Conservation (phyloP, 2,113 vertebrate species). For the Nerophis ophidion region DNA sequence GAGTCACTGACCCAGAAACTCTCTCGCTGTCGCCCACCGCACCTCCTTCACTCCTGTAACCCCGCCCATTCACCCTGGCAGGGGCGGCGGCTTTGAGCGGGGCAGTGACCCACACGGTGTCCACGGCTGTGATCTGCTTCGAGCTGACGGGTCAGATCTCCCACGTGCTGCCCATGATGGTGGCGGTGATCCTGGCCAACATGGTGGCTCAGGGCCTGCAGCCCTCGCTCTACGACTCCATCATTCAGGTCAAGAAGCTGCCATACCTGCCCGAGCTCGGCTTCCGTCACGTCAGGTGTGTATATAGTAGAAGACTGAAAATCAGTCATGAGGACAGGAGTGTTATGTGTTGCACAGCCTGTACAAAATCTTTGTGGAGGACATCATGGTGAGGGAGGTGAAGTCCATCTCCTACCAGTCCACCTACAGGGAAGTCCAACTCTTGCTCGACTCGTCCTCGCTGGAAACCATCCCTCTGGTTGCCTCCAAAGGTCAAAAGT, state of each 20-base stretch:
- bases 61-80: conserved; percentile 35
- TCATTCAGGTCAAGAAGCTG: conserved; percentile 94
- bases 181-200: conserved; percentile 93
- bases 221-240: conserved; percentile 92
- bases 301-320: not conserved
- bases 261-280: conserved; percentile 92
- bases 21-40: not conserved
- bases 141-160: conserved; percentile 93
- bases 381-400: conserved; percentile 91
- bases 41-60: not conserved
- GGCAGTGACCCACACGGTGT: conserved; percentile 91
- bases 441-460: conserved; percentile 74
- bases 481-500: conserved; percentile 79
- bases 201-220: conserved; percentile 96
- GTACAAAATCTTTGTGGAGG: conserved; percentile 90
- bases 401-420: conserved; percentile 83
- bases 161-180: conserved; percentile 96
- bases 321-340: no score
- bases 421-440: conserved; percentile 78
- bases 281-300: conserved; percentile 81
- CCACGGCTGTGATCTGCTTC: conserved; percentile 94
- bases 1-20: no score
- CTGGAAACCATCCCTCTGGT: conserved; percentile 85
- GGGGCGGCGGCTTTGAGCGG: conserved; percentile 91
- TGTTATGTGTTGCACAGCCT: conserved; percentile 69